Evolutionary conservation across 2,888 invertebrate species (phyloP), one percentile per base, ranked within the genome.

Genomic region (Orthonevra nobilis): DNA sequence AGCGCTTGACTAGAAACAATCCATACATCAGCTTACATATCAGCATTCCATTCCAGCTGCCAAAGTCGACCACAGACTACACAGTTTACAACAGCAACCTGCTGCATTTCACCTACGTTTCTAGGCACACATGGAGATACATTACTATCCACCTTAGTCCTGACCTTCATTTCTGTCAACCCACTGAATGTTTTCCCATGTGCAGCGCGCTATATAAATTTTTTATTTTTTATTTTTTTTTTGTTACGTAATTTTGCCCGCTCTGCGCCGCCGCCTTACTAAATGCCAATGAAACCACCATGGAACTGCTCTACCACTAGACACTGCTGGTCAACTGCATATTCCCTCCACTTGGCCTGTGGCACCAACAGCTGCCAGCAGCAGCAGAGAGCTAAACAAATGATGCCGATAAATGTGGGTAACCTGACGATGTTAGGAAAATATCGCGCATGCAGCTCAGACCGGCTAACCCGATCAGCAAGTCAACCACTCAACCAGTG

Each of bases 161-260:
- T 81, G 81, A 81, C 81, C 81, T 81, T 81, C 81, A 81, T 81
- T 81, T 81, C 74, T 74, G 81, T 81, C 81, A 74, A 81, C 81
- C 81, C 81, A 81, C 81, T 73, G 81, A 81, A 74, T 81, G 74
- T 69, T 61, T 74, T 81, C 58, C 68, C 74, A 69, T 81, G 74
- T 74, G 74, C 63, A 73, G 61, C 50, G 52, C 19, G 26, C 23
- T 56, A 61, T 56, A 50, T 4, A n/a, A n/a, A n/a, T n/a, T 20
- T 32, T 30, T 42, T 6, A 2, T 12, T 3, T n/a, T 2, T 6
- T 6, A 1, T 1, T n/a, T 38, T 7, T 63, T 73, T 64, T 48
- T 19, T 66, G 73, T 79, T 79, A 79, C 79, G 79, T 79, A 79
- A 79, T 66, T n/a, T 72, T 28, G 68, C 61, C 73, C 73, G 61